These are phyloP conservation scores for Parazoanthus swiftii DNA, from an alignment of 92 coral and sea anemone species.

Conservation along the genomic window DNA sequence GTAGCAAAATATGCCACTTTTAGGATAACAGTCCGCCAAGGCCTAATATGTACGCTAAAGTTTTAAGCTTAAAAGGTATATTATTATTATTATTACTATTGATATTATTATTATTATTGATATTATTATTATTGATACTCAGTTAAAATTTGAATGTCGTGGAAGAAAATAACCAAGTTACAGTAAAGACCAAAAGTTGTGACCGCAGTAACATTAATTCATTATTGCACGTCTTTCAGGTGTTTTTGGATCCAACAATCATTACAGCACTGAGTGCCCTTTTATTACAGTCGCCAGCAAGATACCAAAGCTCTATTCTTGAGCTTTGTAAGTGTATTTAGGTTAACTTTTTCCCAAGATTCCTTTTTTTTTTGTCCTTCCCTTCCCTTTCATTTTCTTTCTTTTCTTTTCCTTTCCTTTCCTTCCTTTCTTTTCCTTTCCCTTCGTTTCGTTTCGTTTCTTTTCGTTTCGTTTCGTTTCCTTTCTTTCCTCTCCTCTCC, in stretches of 20 bases:
- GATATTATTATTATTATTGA: no score
- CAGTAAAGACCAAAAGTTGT: no score
- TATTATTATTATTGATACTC: no score
- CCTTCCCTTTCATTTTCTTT: neutral
- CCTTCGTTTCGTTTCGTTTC: neutral
- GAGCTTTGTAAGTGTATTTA: constrained; percentile 64
- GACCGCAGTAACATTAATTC: no score
- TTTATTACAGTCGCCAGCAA: constrained; percentile 54
- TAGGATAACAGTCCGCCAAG: no score
- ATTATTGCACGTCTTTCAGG: constrained; percentile 29
- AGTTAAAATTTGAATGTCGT: no score
- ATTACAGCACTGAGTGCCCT: constrained; percentile 58
- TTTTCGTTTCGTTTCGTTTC: neutral
- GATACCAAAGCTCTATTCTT: constrained; percentile 47
- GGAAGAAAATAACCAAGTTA: no score
- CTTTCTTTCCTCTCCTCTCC: neutral
- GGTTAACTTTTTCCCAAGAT: neutral
- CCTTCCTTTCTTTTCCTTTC: neutral
- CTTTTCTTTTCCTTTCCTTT: neutral
- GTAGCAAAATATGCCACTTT: no score
- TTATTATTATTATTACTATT: no score
- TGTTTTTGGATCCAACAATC: constrained; percentile 51
- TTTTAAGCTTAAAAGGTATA: no score
- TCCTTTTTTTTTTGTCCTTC: no score
- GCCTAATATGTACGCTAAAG: no score